Base-by-base conservation (phyloP, 1,140 invertebrate genomes). In the Rhopalosiphum padi region DNA sequence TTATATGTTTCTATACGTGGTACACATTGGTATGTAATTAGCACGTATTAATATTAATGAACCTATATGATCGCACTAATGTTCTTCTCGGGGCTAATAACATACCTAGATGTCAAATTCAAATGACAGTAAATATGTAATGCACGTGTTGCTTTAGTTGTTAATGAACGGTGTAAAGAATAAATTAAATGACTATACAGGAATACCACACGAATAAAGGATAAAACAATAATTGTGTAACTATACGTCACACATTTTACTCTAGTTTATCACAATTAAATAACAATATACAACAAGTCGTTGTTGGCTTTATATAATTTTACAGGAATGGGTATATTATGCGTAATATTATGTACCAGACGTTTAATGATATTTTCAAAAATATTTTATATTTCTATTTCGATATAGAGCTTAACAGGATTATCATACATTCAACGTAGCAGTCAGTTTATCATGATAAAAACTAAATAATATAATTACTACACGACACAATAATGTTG, bases 31-130 rank as follows among this genome's bases (percentile, higher is more conserved):
- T 37, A 51, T 89, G 46, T 89, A 89, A 89, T 89, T 89, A 89
- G 21, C 87, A 22, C n/a, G 22, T 51, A 89, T 88, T 88, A 48
- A 88, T 88, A 88, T 88, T 88, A 53, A 89, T 89, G 46, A 89
- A 89, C 87, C 87, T 89, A 53, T 35, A 35, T 25, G 35, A 89
- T 53, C 23, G 46, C 51, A 89, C n/a, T 51, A 37, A 53, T 43
- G 46, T 37, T 89, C 87, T 37, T 89, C 35, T 53, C n/a, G 22
- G 46, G n/a, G 35, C 87, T 89, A 53, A 89, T 89, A 35, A 89
- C 35, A 89, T 53, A 89, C 46, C 30, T 86, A 51, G 46, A 30
- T 51, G 46, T 88, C 46, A 23, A 89, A 89, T 89, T 89, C 48
- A 89, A 89, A 53, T 89, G 48, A 89, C 87, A 53, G 43, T 89